These are phyloP conservation scores for Paratrypauchen microcephalus DNA, from an alignment of 2,797 vertebrate species.

Conservation along the genomic window DNA sequence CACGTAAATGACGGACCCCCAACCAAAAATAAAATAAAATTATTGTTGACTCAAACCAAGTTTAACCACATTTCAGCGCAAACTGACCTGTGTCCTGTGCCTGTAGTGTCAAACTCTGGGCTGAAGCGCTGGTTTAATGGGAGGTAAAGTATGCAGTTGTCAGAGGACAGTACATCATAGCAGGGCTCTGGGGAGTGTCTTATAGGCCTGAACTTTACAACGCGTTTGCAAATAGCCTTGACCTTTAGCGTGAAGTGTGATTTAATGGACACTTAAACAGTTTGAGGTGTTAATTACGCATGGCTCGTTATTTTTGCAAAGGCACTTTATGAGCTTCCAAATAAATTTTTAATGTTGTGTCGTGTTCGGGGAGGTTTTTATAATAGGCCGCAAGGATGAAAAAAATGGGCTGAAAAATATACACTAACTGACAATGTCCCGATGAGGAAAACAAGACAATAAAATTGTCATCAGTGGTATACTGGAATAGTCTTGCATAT, in stretches of 20 bases:
- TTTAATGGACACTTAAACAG: slow-evolving; percentile 19
- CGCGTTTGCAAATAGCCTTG: slow-evolving; percentile 35
- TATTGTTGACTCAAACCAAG: not conserved
- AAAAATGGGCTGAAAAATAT: not conserved
- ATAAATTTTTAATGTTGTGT: slow-evolving; percentile 43
- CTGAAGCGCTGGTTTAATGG: not conserved
- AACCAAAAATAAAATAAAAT: not conserved
- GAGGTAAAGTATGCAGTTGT: not conserved
- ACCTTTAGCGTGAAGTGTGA: slow-evolving; percentile 43
- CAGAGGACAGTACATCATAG: slow-evolving; percentile 1
- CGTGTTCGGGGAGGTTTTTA: not conserved
- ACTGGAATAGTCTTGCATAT: not conserved
- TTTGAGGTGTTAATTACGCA: slow-evolving; percentile 40
- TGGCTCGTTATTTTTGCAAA: slow-evolving; percentile 35
- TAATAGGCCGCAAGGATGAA: not conserved
- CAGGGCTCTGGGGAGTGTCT: slow-evolving; percentile 2
- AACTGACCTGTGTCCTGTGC: not conserved
- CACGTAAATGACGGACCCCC: no score
- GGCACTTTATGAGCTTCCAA: slow-evolving; percentile 35
- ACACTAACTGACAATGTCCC: not conserved
- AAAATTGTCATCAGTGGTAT: not conserved
- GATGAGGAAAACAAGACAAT: not conserved
- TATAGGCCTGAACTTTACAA: slow-evolving; percentile 16
- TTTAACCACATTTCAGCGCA: not conserved
- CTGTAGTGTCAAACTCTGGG: not conserved